Conservation (phyloP, 2,113 vertebrate genomes). For the Lepus europaeus region DNA sequence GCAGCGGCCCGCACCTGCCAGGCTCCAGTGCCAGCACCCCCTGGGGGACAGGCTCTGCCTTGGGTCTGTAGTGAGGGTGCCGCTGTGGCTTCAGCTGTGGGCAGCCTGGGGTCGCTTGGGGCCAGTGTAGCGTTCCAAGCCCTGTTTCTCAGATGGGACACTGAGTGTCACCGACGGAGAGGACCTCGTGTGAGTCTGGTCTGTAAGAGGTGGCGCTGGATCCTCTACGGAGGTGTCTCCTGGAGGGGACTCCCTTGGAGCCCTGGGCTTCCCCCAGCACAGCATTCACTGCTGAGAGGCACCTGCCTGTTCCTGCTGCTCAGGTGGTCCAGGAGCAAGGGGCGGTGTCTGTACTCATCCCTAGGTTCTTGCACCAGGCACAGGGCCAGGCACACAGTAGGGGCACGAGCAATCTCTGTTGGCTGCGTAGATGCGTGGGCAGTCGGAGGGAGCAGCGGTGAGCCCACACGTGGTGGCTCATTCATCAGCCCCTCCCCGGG, state of each 20-base stretch:
- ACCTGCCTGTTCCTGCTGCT: background rate
- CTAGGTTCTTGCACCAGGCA: background rate
- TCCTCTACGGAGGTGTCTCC: background rate
- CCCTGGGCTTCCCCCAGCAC: background rate
- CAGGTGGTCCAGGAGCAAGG: background rate
- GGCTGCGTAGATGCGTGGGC: background rate
- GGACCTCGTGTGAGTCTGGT: background rate
- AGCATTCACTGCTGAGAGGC: background rate
- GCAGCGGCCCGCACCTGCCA: background rate
- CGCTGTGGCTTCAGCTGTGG: no score
- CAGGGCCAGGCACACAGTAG: background rate
- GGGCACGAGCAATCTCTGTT: background rate
- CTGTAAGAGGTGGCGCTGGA: background rate
- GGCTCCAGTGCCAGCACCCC: background rate
- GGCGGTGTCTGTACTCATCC: background rate
- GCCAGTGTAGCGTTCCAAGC: no score
- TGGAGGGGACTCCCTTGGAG: background rate
- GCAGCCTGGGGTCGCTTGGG: rapidly evolving
- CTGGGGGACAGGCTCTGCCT: background rate
- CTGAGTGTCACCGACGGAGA: background rate
- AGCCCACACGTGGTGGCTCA: background rate
- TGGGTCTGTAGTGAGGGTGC: background rate
- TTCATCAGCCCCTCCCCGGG: conserved; percentile 72
- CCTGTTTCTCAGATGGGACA: background rate
- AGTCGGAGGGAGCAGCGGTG: background rate